phyloP scores from a whole-genome alignment of 2,888 invertebrate species.

The Camptogramma bilineatum region DNA sequence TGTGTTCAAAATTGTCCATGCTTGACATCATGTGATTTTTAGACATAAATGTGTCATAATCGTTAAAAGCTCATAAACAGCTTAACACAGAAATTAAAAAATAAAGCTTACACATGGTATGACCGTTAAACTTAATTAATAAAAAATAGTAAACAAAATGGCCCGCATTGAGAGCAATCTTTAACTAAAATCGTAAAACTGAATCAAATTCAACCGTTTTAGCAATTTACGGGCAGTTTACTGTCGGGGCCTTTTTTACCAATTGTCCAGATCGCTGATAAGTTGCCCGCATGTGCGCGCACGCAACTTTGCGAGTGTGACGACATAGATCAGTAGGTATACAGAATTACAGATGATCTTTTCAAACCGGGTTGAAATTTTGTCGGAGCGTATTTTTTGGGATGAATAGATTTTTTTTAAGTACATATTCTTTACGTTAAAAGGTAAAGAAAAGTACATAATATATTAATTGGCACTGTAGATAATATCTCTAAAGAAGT shows the following conservation, averaged over 20 bases:
- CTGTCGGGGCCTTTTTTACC: conserved; percentile 76
- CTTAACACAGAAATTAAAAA: conserved; percentile 30
- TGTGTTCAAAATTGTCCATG: no score
- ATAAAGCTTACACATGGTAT: conserved; percentile 40
- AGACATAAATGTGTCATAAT: conserved; percentile 34
- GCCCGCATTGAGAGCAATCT: conserved; percentile 82
- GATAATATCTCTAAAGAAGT: no score
- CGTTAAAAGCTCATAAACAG: conserved; percentile 35
- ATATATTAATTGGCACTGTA: no score
- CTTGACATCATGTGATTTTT: conserved; percentile 37
- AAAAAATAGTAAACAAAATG: conserved; percentile 64
- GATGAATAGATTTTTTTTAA: no score
- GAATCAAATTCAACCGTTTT: conserved; percentile 76
- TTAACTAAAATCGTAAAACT: conserved; percentile 73
- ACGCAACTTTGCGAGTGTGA: conserved; percentile 64
- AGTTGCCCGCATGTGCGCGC: conserved; percentile 79
- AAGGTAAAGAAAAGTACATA: no score
- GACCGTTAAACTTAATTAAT: conserved; percentile 58
- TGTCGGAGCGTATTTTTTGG: no score
- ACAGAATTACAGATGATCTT: conserved; percentile 29
- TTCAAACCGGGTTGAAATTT: not conserved
- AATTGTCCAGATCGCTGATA: conserved; percentile 80
- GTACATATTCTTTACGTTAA: no score
- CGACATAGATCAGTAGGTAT: conserved; percentile 26
- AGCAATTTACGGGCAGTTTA: conserved; percentile 77